phyloP scores from a whole-genome alignment of 1,140 invertebrate genomes.

The Diorhabda carinulata region DNA sequence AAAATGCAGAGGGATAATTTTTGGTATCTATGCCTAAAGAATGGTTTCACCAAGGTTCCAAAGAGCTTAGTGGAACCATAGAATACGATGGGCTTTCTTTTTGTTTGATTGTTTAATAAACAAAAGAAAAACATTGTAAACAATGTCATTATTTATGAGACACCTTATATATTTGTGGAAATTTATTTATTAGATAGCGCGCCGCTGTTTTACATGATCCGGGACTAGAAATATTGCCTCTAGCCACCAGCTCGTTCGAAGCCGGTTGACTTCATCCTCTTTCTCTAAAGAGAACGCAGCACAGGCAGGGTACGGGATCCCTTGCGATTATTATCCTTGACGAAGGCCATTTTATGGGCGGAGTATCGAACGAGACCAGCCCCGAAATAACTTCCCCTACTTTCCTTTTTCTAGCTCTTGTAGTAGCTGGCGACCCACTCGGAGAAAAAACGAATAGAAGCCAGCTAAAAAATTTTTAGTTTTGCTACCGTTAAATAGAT shows the following conservation, averaged over 20 bases:
- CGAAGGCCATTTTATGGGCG: constrained; percentile 45
- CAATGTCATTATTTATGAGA: too few species aligned
- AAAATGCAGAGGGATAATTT: too few species aligned
- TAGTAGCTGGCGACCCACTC: constrained; percentile 37
- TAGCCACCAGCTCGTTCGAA: neutral
- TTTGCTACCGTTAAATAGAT: constrained; percentile 32
- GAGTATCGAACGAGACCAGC: constrained; percentile 25
- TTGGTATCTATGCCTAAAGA: too few species aligned
- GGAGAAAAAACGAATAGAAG: constrained; percentile 40
- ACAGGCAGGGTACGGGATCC: constrained; percentile 28
- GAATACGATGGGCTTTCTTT: too few species aligned
- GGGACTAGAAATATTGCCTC: constrained; percentile 11
- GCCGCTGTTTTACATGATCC: constrained; percentile 4
- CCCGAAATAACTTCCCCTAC: constrained; percentile 21
- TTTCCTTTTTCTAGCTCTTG: constrained; percentile 33
- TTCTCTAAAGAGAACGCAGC: constrained; percentile 21
- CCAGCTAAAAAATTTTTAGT: constrained; percentile 31
- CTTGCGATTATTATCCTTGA: constrained; percentile 40
- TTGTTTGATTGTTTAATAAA: too few species aligned
- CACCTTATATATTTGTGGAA: too few species aligned
- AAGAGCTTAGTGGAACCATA: too few species aligned
- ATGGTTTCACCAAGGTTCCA: too few species aligned
- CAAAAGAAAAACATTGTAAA: too few species aligned
- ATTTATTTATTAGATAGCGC: too few species aligned
- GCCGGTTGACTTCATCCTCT: constrained; percentile 11